These are phyloP conservation scores for Rugalucina vietnamica DNA, from an alignment of 2,888 invertebrate genomes.

Conservation along the genomic window DNA sequence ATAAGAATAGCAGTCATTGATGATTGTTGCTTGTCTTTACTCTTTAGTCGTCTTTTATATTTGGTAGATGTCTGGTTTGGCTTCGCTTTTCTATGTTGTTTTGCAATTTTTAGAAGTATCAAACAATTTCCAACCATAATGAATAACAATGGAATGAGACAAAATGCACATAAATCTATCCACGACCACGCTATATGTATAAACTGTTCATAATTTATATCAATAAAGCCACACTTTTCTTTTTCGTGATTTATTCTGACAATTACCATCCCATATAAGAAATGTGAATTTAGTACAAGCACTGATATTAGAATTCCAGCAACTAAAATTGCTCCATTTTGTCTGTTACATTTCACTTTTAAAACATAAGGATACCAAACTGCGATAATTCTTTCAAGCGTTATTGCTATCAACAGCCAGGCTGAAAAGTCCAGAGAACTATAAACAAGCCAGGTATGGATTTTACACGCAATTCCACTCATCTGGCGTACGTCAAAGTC, in stretches of 20 bases:
- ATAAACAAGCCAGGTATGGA: slow-evolving; percentile 73
- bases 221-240: neutral
- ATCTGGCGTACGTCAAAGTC: slow-evolving; percentile 62
- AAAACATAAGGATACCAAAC: slow-evolving; percentile 67
- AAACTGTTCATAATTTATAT: slow-evolving; percentile 33
- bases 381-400: slow-evolving; percentile 66
- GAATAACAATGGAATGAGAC: slow-evolving; percentile 64
- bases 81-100: slow-evolving; percentile 17
- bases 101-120: slow-evolving; percentile 60
- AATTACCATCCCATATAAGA: slow-evolving; percentile 51
- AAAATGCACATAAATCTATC: slow-evolving; percentile 69
- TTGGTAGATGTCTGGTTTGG: neutral
- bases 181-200: slow-evolving; percentile 63
- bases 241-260: neutral
- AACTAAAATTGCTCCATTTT: slow-evolving; percentile 36
- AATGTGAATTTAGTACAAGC: slow-evolving; percentile 59
- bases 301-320: slow-evolving; percentile 34
- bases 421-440: slow-evolving; percentile 70
- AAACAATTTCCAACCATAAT: slow-evolving; percentile 66
- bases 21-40: too few relatives aligned
- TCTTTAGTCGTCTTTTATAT: too few relatives aligned
- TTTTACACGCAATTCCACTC: slow-evolving; percentile 58
- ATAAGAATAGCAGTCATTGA: slow-evolving; percentile 66
- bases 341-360: slow-evolving; percentile 54
- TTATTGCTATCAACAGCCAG: slow-evolving; percentile 56